These are phyloP conservation scores for Eristalinus aeneus DNA, from an alignment of 2,888 invertebrate genomes.

Conservation along the genomic window DNA sequence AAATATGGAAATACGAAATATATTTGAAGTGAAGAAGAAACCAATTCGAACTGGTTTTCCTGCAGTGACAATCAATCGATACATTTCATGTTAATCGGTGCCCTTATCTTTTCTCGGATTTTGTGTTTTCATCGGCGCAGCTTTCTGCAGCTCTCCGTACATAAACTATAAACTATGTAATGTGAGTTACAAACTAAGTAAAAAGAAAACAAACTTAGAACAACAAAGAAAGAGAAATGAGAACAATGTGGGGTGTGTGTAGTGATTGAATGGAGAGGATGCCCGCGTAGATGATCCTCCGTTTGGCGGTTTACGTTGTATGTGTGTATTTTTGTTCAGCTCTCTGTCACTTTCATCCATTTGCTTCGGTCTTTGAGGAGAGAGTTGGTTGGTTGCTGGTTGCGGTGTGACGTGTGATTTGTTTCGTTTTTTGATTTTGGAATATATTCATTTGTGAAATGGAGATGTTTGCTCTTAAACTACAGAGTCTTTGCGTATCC, in stretches of 20 bases:
- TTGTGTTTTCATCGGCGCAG: neutral
- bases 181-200: constrained; percentile 56
- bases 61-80: constrained; percentile 44
- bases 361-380: constrained; percentile 38
- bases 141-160: constrained; percentile 17
- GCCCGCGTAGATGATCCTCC: constrained; percentile 29
- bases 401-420: constrained; percentile 22
- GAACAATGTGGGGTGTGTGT: neutral
- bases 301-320: constrained; percentile 61
- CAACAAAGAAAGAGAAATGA: constrained; percentile 32
- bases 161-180: constrained; percentile 61
- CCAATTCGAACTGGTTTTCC: constrained; percentile 33
- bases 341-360: neutral
- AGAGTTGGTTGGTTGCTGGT: constrained; percentile 36
- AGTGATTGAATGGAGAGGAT: constrained; percentile 21
- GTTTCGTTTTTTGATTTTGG: constrained; percentile 43
- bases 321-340: neutral
- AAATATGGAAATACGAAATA: constrained; percentile 45
- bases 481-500: constrained; percentile 80
- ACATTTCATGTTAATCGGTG: constrained; percentile 39
- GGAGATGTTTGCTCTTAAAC: constrained; percentile 77
- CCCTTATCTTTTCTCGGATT: constrained; percentile 29
- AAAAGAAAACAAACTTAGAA: constrained; percentile 56
- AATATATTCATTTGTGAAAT: constrained; percentile 62
- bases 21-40: constrained; percentile 35